Evolutionary conservation across 2,888 invertebrate species (phyloP).

Genomic region (Steromphala cineraria): DNA sequence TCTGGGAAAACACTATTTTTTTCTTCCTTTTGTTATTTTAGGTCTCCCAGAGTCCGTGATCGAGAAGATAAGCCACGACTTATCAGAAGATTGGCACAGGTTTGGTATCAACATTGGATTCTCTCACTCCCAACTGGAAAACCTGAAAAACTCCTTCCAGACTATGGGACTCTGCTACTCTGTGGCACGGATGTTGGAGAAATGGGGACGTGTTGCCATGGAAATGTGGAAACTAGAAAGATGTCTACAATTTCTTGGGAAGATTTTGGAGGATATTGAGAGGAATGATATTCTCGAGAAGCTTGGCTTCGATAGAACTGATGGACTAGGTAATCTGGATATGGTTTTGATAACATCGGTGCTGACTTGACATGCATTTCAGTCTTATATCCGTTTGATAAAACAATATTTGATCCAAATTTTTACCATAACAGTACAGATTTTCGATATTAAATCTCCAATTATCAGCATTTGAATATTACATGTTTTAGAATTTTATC

Average conservation of each 20-base stretch:
- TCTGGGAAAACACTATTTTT: no score
- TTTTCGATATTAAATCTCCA: no score
- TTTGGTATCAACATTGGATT: slow-evolving; percentile 2
- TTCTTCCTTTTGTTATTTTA: not conserved
- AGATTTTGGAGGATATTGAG: not conserved
- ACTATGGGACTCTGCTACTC: not conserved
- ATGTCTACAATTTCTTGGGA: not conserved
- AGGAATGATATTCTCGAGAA: not conserved
- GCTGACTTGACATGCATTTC: no score
- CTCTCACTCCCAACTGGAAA: not conserved
- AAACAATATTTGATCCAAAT: no score
- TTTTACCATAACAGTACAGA: no score
- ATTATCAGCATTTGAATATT: no score
- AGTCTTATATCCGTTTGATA: no score
- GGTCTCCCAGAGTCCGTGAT: not conserved
- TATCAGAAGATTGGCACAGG: not conserved
- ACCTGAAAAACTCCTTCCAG: not conserved
- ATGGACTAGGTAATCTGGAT: not conserved
- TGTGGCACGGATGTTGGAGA: slow-evolving; percentile 3
- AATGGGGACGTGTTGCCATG: not conserved
- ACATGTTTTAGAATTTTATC: no score
- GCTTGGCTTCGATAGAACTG: not conserved
- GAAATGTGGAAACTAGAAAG: not conserved
- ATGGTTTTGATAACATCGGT: no score
- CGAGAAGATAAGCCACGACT: not conserved